Percentiles rank a stretch among this genome's conserved stretches.
These are phyloP conservation scores for Eupithecia abbreviata DNA, from an alignment of 2,888 invertebrate genomes.

Conservation along the genomic window DNA sequence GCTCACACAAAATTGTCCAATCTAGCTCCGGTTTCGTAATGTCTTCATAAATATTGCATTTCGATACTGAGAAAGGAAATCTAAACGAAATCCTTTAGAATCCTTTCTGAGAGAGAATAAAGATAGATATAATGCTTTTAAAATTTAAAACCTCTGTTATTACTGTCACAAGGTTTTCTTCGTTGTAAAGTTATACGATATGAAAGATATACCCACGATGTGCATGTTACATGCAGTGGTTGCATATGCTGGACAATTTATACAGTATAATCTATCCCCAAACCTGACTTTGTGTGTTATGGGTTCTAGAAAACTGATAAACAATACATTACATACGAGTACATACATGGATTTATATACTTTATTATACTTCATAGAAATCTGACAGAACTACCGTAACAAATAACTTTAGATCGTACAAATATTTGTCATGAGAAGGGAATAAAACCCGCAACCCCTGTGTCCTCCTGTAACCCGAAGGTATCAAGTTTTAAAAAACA, in stretches of 20 bases:
- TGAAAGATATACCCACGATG: neutral
- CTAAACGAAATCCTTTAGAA: slow-evolving; percentile 48
- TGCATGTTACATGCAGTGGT: too few species aligned
- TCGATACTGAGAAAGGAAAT: slow-evolving; percentile 37
- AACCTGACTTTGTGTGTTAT: neutral
- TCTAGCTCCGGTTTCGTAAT: slow-evolving; percentile 27
- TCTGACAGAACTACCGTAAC: too few species aligned
- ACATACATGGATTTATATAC: too few species aligned
- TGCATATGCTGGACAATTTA: neutral
- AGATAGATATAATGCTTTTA: slow-evolving; percentile 50
- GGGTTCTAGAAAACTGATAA: neutral
- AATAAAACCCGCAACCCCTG: too few species aligned
- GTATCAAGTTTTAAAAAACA: too few species aligned
- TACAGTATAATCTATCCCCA: neutral
- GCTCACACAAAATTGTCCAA: slow-evolving; percentile 31
- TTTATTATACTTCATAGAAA: neutral
- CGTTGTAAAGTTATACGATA: neutral
- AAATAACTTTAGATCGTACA: too few species aligned
- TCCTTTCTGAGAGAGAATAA: slow-evolving; percentile 48
- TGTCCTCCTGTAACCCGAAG: too few species aligned
- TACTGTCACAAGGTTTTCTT: slow-evolving; percentile 18
- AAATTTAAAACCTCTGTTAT: slow-evolving; percentile 50
- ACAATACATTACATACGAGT: too few species aligned
- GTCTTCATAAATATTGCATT: slow-evolving; percentile 45
- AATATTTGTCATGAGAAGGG: too few species aligned